These are phyloP conservation scores for Danaus plexippus DNA, from an alignment of 1,140 invertebrate genomes.

Conservation along the genomic window DNA sequence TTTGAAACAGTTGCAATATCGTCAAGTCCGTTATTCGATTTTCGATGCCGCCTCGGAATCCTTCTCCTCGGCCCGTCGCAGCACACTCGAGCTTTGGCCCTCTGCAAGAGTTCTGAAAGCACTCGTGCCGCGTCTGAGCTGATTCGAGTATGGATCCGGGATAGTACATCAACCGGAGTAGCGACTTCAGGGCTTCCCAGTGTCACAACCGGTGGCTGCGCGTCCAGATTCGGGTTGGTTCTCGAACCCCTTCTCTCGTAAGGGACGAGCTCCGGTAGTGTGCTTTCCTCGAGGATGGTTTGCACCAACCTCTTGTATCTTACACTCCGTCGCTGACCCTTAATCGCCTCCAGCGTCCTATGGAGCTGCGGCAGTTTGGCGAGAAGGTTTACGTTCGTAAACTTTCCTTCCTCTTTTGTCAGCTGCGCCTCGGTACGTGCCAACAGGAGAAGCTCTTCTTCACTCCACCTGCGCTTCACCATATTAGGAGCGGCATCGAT, in stretches of 20 bases:
- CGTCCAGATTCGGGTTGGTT: not conserved
- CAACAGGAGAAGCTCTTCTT: conserved; percentile 17
- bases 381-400: conserved; percentile 11
- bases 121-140: conserved; percentile 4
- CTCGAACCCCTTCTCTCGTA: conserved; percentile 7
- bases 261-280: not conserved
- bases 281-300: conserved; percentile 9
- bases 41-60: conserved; percentile 11
- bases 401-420: not conserved
- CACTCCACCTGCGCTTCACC: conserved; percentile 19
- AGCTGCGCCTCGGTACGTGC: conserved; percentile 23
- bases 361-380: conserved; percentile 12
- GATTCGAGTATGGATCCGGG: not conserved
- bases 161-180: conserved; percentile 1
- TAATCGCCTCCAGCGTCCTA: conserved; percentile 24
- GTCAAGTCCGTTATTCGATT: not conserved
- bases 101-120: conserved; percentile 14
- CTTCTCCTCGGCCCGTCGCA: conserved; percentile 7
- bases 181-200: not conserved
- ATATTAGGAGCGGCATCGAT: conserved; percentile 8
- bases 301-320: conserved; percentile 18
- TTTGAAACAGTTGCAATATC: conserved; percentile 1
- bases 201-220: not conserved
- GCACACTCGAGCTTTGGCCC: conserved; percentile 13
- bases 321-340: conserved; percentile 19